Conservation (phyloP, 2,113 vertebrate genomes). For the Pteronura brasiliensis region DNA sequence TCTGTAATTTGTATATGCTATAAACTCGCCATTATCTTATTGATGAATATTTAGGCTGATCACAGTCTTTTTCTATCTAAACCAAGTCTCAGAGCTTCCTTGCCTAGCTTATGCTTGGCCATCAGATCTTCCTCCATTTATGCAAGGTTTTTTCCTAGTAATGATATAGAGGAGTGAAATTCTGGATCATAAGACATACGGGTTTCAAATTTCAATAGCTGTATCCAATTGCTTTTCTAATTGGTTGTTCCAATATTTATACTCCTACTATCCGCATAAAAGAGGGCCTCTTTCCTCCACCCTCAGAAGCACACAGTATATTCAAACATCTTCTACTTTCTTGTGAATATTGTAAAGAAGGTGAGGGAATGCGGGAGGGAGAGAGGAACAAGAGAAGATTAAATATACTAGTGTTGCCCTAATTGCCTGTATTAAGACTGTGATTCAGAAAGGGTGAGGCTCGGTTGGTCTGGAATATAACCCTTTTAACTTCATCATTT, state of each 20-base stretch:
- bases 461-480: neutral
- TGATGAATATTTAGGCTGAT: neutral
- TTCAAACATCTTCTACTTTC: neutral
- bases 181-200: neutral
- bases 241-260: neutral
- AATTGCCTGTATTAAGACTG: neutral
- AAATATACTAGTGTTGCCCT: neutral
- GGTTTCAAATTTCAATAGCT: neutral
- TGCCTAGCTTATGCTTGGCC: neutral
- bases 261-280: neutral
- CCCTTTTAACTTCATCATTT: slow-evolving; percentile 22
- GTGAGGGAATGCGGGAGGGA: neutral
- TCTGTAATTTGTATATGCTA: neutral
- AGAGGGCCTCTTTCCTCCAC: neutral
- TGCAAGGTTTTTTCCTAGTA: neutral
- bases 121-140: neutral
- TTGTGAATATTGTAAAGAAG: neutral
- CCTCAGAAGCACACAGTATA: neutral
- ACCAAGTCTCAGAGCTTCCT: neutral
- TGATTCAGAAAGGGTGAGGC: neutral
- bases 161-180: neutral
- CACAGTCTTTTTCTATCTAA: neutral
- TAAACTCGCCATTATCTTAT: neutral
- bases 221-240: neutral
- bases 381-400: neutral